phyloP scores from a whole-genome alignment of 1,140 invertebrate genomes.

The Myzus persicae region DNA sequence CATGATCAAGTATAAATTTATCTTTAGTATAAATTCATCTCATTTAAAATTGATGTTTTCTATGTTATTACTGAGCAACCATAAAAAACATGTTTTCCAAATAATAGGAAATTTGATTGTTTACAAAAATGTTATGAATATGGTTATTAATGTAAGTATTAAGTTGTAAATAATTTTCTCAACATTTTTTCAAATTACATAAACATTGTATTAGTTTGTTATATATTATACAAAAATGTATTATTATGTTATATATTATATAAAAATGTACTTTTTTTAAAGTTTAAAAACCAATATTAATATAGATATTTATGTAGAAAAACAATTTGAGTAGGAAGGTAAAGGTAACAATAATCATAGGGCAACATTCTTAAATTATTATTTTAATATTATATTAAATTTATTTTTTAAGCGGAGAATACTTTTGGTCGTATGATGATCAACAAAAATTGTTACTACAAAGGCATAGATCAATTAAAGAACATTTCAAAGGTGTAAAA shows the following conservation, averaged over 20 bases:
- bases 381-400: neutral
- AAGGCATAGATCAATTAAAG: conserved; percentile 74
- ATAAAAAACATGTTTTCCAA: neutral
- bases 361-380: no score
- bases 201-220: no score
- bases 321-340: neutral
- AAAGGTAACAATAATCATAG: neutral
- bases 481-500: conserved; percentile 74
- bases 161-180: neutral
- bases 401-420: conserved; percentile 65
- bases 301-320: neutral
- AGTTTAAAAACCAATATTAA: neutral
- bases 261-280: neutral
- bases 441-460: conserved; percentile 68
- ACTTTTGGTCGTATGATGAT: conserved; percentile 78
- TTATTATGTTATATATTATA: no score
- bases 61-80: neutral
- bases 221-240: no score
- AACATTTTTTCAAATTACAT: no score
- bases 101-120: neutral
- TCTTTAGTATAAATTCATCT: neutral
- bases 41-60: neutral
- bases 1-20: neutral
- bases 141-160: no score
- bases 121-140: neutral